Conservation (phyloP, 2,113 vertebrate species). For the Clinocottus analis region DNA sequence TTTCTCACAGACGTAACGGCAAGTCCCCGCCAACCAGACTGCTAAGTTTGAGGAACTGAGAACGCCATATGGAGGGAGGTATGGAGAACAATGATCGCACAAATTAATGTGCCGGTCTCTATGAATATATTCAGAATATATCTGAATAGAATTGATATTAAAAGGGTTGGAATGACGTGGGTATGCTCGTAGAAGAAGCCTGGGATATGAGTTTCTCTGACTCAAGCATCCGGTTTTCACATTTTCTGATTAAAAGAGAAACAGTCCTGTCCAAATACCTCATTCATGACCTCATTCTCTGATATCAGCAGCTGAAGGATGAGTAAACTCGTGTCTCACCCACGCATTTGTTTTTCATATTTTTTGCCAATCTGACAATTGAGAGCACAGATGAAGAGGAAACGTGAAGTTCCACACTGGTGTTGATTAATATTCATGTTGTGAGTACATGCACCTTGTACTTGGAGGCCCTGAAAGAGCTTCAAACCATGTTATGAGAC, state of each 20-base stretch:
- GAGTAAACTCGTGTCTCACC: not conserved
- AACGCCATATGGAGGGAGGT: not conserved
- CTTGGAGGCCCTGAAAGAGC: too few relatives aligned
- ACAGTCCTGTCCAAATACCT: not conserved
- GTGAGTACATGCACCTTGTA: not conserved
- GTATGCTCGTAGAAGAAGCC: not conserved
- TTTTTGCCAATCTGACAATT: not conserved
- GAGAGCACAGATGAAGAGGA: not conserved
- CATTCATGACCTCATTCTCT: constrained; percentile 4
- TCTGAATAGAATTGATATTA: not conserved
- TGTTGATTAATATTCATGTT: not conserved
- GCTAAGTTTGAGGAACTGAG: constrained; percentile 38
- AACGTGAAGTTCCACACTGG: not conserved
- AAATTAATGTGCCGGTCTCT: not conserved
- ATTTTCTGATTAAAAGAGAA: constrained; percentile 3
- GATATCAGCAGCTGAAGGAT: constrained; percentile 15
- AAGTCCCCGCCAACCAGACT: not conserved
- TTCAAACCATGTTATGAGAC: not conserved
- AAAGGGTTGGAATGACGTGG: not conserved
- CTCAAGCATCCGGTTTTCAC: not conserved
- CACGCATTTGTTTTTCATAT: too few relatives aligned
- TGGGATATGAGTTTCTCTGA: not conserved
- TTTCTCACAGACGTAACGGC: not conserved
- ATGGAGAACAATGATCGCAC: not conserved
- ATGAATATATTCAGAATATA: not conserved